phyloP scores from a whole-genome alignment of 2,888 invertebrate genomes.

The Leptopterna dolabrata region DNA sequence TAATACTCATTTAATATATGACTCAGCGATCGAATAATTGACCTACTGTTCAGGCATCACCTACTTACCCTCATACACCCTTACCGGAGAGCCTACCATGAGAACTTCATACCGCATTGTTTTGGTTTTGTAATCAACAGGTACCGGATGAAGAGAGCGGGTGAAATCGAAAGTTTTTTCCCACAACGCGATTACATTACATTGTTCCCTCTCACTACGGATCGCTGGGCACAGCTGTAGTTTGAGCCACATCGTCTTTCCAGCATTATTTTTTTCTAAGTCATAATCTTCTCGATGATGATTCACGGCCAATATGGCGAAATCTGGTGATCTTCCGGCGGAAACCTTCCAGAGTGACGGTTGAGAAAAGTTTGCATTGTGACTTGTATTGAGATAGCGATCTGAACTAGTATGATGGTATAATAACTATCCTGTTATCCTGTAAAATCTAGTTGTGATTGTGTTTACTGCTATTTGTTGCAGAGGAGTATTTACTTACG shows the following conservation, averaged over 20 bases:
- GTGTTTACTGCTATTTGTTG: no score
- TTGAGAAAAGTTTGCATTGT: no score
- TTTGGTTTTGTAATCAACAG: conserved; percentile 9
- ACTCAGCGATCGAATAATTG: no score
- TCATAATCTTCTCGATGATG: background rate
- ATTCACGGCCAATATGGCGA: no score
- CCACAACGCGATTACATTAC: conserved; percentile 27
- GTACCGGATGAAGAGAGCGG: conserved; percentile 30
- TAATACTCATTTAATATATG: no score
- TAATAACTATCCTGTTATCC: no score
- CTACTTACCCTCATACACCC: background rate
- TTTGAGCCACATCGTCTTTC: background rate
- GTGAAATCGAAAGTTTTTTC: conserved; percentile 47
- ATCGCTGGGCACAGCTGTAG: background rate
- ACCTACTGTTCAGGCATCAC: background rate
- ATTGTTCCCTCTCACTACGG: conserved; percentile 20
- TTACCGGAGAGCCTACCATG: background rate
- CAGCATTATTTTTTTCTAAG: background rate
- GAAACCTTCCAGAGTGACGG: no score
- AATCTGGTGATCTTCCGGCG: no score
- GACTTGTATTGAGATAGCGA: no score
- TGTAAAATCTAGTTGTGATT: no score
- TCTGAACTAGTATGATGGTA: no score
- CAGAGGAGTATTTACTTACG: no score
- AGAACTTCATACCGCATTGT: conserved; percentile 7